Percentiles rank a stretch among this genome's conserved stretches.
Conservation (phyloP, 2,888 invertebrate species). For the Polydrusus tereticollis region DNA sequence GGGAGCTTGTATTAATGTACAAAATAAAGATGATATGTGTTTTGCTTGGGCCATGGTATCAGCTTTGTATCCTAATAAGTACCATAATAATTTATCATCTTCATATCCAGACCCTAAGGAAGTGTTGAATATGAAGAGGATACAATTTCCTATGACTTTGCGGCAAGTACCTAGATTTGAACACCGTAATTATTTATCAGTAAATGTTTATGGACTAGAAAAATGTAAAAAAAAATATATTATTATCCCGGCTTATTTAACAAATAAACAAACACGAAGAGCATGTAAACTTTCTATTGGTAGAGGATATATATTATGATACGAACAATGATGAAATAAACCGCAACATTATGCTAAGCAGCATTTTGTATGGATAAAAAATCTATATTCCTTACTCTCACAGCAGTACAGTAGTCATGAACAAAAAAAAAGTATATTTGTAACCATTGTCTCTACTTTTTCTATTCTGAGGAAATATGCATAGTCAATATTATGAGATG, state of each 20-base stretch:
- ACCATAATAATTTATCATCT: background rate
- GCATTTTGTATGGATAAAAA: background rate
- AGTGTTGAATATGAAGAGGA: background rate
- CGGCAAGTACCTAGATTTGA: background rate
- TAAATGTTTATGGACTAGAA: background rate
- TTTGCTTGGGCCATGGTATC: too few species aligned
- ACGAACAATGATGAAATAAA: too few species aligned
- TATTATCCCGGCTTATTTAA: too few species aligned
- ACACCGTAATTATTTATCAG: background rate
- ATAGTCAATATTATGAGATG: constrained; percentile 35
- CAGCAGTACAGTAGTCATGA: constrained; percentile 30
- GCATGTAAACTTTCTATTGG: too few species aligned
- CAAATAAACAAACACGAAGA: too few species aligned
- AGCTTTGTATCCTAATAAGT: background rate
- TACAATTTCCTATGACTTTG: background rate
- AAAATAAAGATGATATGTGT: too few species aligned
- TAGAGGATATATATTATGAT: too few species aligned
- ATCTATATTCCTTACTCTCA: background rate
- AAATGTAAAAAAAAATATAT: too few species aligned
- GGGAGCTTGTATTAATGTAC: too few species aligned
- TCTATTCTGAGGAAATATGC: constrained; percentile 18
- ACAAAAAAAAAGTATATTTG: constrained; percentile 35
- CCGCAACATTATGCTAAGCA: too few species aligned
- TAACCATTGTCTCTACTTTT: constrained; percentile 48
- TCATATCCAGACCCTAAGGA: background rate